These are phyloP conservation scores for Ia io DNA, from an alignment of 2,113 vertebrate genomes.

Conservation along the genomic window DNA sequence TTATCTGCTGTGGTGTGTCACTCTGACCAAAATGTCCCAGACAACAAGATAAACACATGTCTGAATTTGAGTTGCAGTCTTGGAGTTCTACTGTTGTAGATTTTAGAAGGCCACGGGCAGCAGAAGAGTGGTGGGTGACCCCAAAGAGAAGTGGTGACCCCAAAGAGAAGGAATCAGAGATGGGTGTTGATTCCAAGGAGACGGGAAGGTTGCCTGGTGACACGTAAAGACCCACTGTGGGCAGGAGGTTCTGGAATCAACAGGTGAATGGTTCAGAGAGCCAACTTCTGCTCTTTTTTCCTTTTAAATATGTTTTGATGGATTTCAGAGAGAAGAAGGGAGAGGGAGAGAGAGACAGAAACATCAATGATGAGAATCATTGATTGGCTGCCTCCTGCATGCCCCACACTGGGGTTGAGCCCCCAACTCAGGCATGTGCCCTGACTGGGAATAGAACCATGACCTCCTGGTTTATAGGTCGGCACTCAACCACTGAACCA, in stretches of 20 bases:
- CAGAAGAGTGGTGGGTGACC: neutral
- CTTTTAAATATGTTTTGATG: too few species aligned
- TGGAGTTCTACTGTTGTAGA: neutral
- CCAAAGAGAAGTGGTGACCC: neutral
- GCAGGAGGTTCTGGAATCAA: neutral
- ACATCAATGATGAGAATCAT: too few species aligned
- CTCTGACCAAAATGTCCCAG: neutral
- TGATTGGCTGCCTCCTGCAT: too few species aligned
- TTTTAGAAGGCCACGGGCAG: neutral
- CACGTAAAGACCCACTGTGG: neutral
- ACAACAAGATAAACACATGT: neutral
- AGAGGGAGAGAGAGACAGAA: too few species aligned
- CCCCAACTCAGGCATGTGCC: too few species aligned
- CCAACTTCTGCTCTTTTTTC: neutral
- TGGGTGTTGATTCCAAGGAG: neutral
- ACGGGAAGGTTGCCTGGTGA: neutral
- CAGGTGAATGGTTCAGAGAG: neutral
- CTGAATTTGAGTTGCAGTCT: neutral
- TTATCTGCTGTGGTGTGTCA: neutral
- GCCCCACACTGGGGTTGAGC: too few species aligned
- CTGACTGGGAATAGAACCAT: too few species aligned
- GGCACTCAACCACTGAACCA: too few species aligned
- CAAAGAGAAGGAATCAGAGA: neutral
- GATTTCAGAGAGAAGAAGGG: too few species aligned
- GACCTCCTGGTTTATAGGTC: too few species aligned